These are phyloP conservation scores for Schizopygopsis malacanthus DNA, from an alignment of 2,797 vertebrate genomes.

Conservation along the genomic window DNA sequence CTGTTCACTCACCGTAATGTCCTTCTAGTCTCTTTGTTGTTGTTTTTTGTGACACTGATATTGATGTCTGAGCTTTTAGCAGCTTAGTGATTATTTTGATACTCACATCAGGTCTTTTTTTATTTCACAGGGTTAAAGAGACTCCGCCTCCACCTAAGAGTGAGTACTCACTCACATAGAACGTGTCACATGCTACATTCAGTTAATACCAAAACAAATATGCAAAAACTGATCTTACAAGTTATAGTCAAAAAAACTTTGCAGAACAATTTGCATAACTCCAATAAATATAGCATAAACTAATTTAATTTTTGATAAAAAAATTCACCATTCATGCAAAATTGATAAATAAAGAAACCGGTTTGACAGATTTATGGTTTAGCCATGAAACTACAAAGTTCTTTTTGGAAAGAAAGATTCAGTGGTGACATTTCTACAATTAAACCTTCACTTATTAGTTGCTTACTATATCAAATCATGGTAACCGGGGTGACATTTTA, in stretches of 20 bases:
- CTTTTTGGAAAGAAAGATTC: neutral
- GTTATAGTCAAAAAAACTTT: constrained; percentile 4
- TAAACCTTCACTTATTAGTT: neutral
- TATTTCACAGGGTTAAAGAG: constrained; percentile 75
- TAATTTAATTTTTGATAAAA: neutral
- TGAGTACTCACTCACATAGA: constrained; percentile 65
- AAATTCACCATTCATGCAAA: neutral
- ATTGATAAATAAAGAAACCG: neutral
- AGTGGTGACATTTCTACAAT: neutral
- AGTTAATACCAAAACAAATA: constrained; percentile 22
- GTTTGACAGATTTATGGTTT: neutral
- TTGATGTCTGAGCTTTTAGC: neutral
- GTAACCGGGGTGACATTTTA: neutral
- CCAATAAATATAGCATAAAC: neutral
- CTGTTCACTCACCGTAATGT: neutral
- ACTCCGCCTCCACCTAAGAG: constrained; percentile 78
- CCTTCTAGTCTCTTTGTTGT: neutral
- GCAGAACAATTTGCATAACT: constrained; percentile 4
- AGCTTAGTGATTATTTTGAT: neutral
- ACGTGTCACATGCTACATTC: neutral
- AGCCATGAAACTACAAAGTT: neutral
- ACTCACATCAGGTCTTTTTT: neutral
- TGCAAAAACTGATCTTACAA: constrained; percentile 9
- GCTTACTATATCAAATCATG: neutral
- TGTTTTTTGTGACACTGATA: neutral